Base-by-base conservation (phyloP, 2,888 invertebrate species). In the Agrypnus murinus region DNA sequence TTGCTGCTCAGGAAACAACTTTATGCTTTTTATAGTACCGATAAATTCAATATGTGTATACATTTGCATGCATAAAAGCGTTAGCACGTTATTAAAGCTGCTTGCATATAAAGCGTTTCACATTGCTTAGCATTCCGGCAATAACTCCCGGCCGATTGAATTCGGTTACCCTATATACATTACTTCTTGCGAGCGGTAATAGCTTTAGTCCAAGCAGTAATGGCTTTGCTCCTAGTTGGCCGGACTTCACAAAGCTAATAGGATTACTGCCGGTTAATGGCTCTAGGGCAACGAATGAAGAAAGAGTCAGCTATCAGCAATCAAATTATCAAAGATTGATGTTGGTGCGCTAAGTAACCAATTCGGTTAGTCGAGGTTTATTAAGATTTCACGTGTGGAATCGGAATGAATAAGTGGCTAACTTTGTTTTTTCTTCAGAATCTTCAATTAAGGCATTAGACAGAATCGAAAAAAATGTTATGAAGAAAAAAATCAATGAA, bases 201-300 rank as follows among this genome's bases (percentile, higher is more conserved):
- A 66, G 66, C 59, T 66, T 60, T 25, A 65, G 66, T 66, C 59
- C 69, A 63, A 70, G 65, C 48, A 63, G 62, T 71, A 71, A 71
- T 71, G 65, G 71, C 62, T 71, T 71, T 67, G 57, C 66, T 71
- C 66, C 58, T 71, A 71, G 71, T 67, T 66, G 71, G 63, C 57
- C 66, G 71, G 66, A 63, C 66, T 71, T 71, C 58, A 60, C 62
- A 71, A 71, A 71, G 66, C 66, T 71, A 71, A 71, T 66, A 62
- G 62, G 71, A 71, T 71, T 71, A 71, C 48, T 62, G 63, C 40
- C 66, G 66, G 71, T 66, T 71, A 71, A 71, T 71, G 65, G 66
- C 66, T 71, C 55, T 25, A 48, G 43, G 66, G 62, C 66, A 66
- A 66, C 66, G 59, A 70, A 70, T 71, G 53, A 48, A 70, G 50